A percentile compares a stretch with the other conserved stretches of the same genome.
Conservation (phyloP, 2,113 vertebrate species). For the Labrus mixtus region DNA sequence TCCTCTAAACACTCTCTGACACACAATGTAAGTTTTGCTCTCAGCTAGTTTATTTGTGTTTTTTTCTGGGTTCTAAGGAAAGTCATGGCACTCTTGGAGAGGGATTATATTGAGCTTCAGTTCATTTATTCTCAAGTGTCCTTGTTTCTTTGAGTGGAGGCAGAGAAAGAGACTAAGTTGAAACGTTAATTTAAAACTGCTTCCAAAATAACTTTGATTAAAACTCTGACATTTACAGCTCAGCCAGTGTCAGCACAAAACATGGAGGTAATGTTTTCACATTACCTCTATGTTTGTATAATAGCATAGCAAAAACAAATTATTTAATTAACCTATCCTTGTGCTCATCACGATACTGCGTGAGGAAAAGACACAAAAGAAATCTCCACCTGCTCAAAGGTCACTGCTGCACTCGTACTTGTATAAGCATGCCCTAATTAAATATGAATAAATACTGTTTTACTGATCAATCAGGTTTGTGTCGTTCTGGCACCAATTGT, state of each 20-base stretch:
- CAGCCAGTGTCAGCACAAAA: background rate
- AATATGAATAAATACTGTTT: background rate
- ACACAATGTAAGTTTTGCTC: slow-evolving; percentile 5
- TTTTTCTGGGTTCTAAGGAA: background rate
- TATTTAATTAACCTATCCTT: background rate
- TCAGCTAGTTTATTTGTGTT: background rate
- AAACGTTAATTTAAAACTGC: background rate
- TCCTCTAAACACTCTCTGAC: background rate
- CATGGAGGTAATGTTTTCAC: background rate
- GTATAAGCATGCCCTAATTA: background rate
- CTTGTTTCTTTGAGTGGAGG: background rate
- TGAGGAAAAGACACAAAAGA: background rate
- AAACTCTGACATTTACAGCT: background rate
- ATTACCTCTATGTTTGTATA: background rate
- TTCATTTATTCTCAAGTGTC: slow-evolving; percentile 16
- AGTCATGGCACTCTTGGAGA: background rate
- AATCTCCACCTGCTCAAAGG: background rate
- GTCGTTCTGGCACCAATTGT: background rate
- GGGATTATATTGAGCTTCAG: background rate
- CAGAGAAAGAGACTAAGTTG: background rate
- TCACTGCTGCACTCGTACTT: background rate
- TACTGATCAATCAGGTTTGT: background rate
- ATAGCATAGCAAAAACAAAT: background rate
- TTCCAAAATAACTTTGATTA: background rate
- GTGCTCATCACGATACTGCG: background rate